phyloP scores from a whole-genome alignment of 2,888 invertebrate species.

The Heteropelma amictum region DNA sequence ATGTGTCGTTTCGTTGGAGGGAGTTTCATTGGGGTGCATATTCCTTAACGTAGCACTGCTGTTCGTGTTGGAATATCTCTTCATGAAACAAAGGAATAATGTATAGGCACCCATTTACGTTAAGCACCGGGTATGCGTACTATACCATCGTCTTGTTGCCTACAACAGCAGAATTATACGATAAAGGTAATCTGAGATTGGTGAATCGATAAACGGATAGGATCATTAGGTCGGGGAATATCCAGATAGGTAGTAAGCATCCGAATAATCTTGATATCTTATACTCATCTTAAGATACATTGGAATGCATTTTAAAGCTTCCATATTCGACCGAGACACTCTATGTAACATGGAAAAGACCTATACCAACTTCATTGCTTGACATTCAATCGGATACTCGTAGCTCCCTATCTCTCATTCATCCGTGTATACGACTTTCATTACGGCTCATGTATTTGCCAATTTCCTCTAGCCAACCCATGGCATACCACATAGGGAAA shows the following conservation, averaged over 20 bases:
- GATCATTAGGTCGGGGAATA: no score
- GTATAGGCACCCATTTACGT: constrained; percentile 44
- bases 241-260: no score
- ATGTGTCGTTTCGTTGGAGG: constrained; percentile 65
- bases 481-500: constrained; percentile 4
- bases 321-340: neutral
- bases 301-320: neutral
- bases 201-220: no score
- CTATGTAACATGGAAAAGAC: neutral
- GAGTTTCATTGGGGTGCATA: constrained; percentile 59
- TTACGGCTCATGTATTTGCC: constrained; percentile 64
- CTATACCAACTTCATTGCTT: neutral
- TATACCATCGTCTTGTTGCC: neutral
- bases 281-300: neutral
- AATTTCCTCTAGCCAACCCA: constrained; percentile 38
- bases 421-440: constrained; percentile 44
- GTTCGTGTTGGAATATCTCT: constrained; percentile 26
- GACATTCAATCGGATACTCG: neutral
- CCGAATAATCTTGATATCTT: no score
- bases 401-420: neutral
- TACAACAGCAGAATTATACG: neutral
- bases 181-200: constrained; percentile 7
- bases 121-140: constrained; percentile 38
- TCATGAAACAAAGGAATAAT: constrained; percentile 66
- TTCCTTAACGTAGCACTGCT: constrained; percentile 51